Percentiles rank a stretch among this genome's conserved stretches.
These are phyloP conservation scores for Galerucella nymphaeae DNA, from an alignment of 2,888 invertebrate genomes.

Conservation along the genomic window DNA sequence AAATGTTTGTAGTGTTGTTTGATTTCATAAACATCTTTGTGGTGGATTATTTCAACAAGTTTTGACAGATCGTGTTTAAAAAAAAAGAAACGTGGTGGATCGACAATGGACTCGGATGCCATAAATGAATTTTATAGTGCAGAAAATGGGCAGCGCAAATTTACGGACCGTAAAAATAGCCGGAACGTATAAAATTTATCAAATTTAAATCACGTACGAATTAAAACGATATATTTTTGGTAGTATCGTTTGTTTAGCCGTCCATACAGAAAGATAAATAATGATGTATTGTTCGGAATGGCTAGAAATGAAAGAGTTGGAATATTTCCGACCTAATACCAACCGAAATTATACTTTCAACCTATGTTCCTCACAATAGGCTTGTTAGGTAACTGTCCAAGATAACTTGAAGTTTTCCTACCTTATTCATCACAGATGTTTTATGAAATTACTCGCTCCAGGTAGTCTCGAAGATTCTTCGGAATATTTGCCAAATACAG, in stretches of 20 bases:
- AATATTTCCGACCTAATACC: conserved; percentile 21
- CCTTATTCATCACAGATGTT: background rate
- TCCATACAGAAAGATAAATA: conserved; percentile 58
- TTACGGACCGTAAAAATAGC: conserved; percentile 45
- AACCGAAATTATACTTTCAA: conserved; percentile 25
- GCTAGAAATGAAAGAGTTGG: conserved; percentile 41
- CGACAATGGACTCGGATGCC: conserved; percentile 31
- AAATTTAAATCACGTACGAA: conserved; percentile 56
- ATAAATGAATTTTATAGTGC: conserved; percentile 42
- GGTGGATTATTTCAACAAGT: background rate
- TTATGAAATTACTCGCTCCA: background rate
- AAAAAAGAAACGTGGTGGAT: conserved; percentile 23
- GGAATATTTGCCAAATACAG: too few relatives aligned
- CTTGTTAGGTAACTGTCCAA: conserved; percentile 22
- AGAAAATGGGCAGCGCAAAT: conserved; percentile 43
- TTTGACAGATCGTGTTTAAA: background rate
- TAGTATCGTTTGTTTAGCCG: conserved; percentile 53
- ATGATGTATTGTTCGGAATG: conserved; percentile 56
- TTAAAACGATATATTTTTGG: conserved; percentile 55
- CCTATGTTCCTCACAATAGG: conserved; percentile 25
- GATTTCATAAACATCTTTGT: background rate
- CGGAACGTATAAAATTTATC: conserved; percentile 54
- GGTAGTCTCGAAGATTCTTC: background rate
- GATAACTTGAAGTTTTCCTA: background rate
- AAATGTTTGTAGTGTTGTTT: too few relatives aligned